phyloP scores from a whole-genome alignment of 2,113 vertebrate genomes.

The Lota lota region DNA sequence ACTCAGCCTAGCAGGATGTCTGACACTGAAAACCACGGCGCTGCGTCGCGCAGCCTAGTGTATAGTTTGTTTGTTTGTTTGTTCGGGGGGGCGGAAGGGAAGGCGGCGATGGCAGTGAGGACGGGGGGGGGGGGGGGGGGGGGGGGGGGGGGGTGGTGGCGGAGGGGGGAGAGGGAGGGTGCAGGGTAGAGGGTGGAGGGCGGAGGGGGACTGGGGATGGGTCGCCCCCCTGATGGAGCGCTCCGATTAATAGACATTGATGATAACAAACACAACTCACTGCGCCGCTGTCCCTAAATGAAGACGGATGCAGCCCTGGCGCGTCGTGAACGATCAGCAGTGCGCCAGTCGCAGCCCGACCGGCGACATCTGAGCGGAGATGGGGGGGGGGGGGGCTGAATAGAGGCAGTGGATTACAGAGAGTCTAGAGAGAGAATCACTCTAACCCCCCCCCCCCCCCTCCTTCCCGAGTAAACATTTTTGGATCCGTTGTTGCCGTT shows the following conservation, averaged over 20 bases:
- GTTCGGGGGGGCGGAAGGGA: neutral
- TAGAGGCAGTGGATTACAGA: conserved; percentile 50
- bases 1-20: too few relatives aligned
- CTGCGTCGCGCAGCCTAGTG: too few relatives aligned
- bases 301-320: conserved; percentile 65
- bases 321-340: conserved; percentile 54
- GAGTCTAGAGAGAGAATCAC: conserved; percentile 35
- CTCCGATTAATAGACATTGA: conserved; percentile 67
- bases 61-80: neutral
- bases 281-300: conserved; percentile 58
- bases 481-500: too few relatives aligned
- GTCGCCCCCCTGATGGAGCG: conserved; percentile 57
- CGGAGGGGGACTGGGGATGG: conserved; percentile 34
- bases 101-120: conserved; percentile 11
- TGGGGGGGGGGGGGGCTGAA: neutral
- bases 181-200: conserved; percentile 6
- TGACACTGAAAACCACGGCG: too few relatives aligned
- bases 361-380: conserved; percentile 50
- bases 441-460: too few relatives aligned
- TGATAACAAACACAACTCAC: conserved; percentile 65
- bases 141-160: conserved; percentile 2
- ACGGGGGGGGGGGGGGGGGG: conserved; percentile 4
- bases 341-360: conserved; percentile 60
- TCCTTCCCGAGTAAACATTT: too few relatives aligned
- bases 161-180: neutral